These are phyloP conservation scores for Ovibos moschatus DNA, from an alignment of 2,113 vertebrate species.

Conservation along the genomic window DNA sequence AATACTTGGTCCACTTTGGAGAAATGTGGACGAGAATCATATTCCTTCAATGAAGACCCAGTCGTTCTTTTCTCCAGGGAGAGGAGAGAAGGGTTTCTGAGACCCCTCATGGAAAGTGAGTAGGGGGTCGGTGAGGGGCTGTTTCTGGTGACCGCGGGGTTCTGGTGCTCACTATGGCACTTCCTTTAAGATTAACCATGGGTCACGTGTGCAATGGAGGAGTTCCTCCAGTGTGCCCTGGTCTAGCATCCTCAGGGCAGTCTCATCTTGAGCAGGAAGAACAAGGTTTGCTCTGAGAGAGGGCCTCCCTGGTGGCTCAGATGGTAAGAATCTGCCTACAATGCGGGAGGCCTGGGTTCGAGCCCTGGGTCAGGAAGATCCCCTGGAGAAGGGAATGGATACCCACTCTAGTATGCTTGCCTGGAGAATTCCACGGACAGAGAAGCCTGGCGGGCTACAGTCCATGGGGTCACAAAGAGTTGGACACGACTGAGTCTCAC, in stretches of 20 bases:
- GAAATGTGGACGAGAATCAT: background rate
- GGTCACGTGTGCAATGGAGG: background rate
- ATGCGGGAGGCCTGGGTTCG: background rate
- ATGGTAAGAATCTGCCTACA: background rate
- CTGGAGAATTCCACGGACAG: background rate
- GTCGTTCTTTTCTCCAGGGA: background rate
- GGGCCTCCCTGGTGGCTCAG: background rate
- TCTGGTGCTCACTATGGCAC: background rate
- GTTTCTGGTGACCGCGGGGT: background rate
- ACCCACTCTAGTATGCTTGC: background rate
- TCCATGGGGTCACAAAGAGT: background rate
- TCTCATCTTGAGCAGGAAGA: background rate
- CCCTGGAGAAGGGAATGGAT: background rate
- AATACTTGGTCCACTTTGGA: background rate
- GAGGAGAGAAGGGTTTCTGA: background rate
- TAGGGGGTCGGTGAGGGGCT: rapidly evolving
- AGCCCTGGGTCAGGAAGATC: background rate
- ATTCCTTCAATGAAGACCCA: background rate
- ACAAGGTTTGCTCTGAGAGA: background rate
- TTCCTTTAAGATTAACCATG: no score
- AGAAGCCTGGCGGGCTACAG: background rate
- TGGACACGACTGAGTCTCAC: background rate
- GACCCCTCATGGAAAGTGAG: background rate
- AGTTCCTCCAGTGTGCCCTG: background rate
- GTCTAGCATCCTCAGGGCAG: background rate